Evolutionary conservation across 1,140 invertebrate species (phyloP), one percentile per base, ranked within the genome.

Genomic region (Campoletis sonorensis): DNA sequence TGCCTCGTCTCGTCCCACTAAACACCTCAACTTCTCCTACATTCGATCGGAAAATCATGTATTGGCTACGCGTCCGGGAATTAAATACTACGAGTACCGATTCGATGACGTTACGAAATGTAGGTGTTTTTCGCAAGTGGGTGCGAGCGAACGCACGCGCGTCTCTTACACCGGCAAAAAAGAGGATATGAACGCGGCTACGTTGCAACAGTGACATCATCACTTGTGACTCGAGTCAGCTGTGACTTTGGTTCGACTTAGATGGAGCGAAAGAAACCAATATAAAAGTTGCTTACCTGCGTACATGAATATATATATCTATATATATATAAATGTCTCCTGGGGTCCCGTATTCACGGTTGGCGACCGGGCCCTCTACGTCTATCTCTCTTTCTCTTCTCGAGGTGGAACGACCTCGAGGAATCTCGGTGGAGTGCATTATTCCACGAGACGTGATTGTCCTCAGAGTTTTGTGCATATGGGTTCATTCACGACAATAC

Each of bases 211-310:
- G 87, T 92, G 90, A 91, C 91, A 91, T 92, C 91, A 92, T 88
- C 91, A 68, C 75, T 70, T 80, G 82, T 79, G 76, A 45, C 72
- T 58, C 61, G 81, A 87, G 88, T 91, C 90, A 91, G 90, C 90
- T 92, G 67, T 30, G 90, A 89, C 85, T 67, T 75, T 45, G 76
- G 33, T 71, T 86, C 85, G 88, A 92, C 91, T 91, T 92, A 92
- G 91, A 92, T 92, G 91, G 91, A 92, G 91, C 90, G 91, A 92
- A 92, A 92, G 90, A 92, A 83, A 79, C 37, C 54, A 70, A 83
- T 81, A 64, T 73, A 83, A 80, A 81, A 83, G 26, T 77, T 13
- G 16, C 30, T 16, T 68, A n/a, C 51, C 18, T 49, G 18, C 61
- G 45, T 45, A 45, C 26, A 81, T 79, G 85, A 85, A 87, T 87